Conservation (phyloP, 1,140 invertebrate genomes). For the Geopemphigus sp. region DNA sequence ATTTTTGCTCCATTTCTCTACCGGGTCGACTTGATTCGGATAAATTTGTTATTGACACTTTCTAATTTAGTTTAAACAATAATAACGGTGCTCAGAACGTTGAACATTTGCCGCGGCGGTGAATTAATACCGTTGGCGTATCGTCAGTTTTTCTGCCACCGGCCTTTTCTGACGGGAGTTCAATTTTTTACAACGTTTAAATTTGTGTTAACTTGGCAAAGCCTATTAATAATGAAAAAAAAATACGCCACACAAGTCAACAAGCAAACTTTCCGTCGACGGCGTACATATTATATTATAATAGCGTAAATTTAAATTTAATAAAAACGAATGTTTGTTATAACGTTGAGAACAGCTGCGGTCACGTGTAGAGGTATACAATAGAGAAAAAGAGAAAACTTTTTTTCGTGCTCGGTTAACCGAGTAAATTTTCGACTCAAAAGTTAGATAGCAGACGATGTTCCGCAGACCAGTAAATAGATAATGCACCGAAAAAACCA, state of each 20-base stretch:
- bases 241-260: not conserved
- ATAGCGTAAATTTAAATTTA: slow-evolving; percentile 13
- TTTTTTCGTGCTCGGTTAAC: slow-evolving; percentile 19
- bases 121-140: not conserved
- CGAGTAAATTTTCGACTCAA: slow-evolving; percentile 6
- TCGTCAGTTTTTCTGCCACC: not conserved
- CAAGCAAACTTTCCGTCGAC: not conserved
- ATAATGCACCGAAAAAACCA: not conserved
- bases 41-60: not conserved
- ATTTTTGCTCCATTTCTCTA: not conserved
- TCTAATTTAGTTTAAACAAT: not conserved
- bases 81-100: not conserved
- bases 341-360: not conserved
- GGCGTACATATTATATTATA: no score
- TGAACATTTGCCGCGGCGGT: not conserved
- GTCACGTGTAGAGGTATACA: not conserved
- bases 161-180: no score
- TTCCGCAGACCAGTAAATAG: slow-evolving; percentile 1
- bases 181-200: not conserved
- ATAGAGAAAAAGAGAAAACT: not conserved
- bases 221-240: not conserved
- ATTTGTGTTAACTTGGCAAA: not conserved
- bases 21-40: not conserved
- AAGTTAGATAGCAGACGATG: not conserved
- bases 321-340: slow-evolving; percentile 18